A percentile compares a stretch with the other conserved stretches of the same genome.
These are phyloP conservation scores for Campylomormyrus numenius DNA, from an alignment of 2,113 vertebrate species.

Conservation along the genomic window DNA sequence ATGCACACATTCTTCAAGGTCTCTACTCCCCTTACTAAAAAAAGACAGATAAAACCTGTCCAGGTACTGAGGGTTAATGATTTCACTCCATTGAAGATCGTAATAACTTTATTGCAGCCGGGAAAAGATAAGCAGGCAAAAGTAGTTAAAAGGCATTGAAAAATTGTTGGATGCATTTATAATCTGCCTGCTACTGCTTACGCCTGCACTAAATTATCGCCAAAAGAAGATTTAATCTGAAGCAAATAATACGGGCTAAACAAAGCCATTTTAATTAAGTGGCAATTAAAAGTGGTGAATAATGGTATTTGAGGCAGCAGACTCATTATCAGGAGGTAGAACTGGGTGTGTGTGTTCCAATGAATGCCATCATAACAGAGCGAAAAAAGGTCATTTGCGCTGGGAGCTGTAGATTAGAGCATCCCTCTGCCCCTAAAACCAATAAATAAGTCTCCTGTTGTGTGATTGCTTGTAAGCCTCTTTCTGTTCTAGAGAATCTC, in stretches of 20 bases:
- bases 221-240: conserved; percentile 1
- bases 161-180: background rate
- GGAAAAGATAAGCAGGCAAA: background rate
- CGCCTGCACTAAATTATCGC: background rate
- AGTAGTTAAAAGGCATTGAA: background rate
- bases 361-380: background rate
- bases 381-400: background rate
- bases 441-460: background rate
- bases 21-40: background rate
- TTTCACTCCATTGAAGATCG: background rate
- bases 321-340: background rate
- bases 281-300: background rate
- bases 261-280: conserved; percentile 4
- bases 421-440: background rate
- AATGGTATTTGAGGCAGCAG: background rate
- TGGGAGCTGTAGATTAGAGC: background rate
- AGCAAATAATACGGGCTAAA: background rate
- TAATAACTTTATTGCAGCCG: background rate
- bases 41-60: background rate
- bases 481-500: background rate
- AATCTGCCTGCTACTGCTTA: background rate
- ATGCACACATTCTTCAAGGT: background rate
- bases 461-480: background rate
- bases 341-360: background rate
- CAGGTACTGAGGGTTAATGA: background rate